phyloP scores from a whole-genome alignment of 1,140 invertebrate genomes.

The Heliconius melpomene region DNA sequence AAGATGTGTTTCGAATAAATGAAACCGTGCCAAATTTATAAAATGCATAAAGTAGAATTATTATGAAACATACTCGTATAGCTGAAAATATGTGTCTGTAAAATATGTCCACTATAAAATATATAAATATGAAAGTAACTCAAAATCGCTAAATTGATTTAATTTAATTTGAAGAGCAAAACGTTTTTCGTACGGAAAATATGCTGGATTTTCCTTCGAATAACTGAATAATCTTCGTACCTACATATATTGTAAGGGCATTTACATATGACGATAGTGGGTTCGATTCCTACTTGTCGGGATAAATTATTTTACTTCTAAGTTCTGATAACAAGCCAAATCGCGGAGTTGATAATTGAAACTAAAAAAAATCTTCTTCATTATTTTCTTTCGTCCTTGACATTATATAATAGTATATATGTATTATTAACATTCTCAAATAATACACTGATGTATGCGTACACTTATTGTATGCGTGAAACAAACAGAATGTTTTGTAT shows the following conservation, averaged over 20 bases:
- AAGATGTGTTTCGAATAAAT: not conserved
- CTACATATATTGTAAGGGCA: no score
- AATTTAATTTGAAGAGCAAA: no score
- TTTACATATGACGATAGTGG: no score
- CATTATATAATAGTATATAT: not conserved
- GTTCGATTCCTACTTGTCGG: no score
- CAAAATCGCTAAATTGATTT: not conserved
- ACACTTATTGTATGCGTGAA: conserved; percentile 21
- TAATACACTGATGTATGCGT: conserved; percentile 12
- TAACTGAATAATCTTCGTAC: no score
- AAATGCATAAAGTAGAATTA: conserved; percentile 7
- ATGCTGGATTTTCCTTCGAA: no score
- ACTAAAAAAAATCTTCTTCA: not conserved
- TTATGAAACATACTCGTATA: not conserved
- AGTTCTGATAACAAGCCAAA: not conserved
- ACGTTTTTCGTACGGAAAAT: no score
- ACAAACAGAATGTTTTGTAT: conserved; percentile 29
- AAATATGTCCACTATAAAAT: not conserved
- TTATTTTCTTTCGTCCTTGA: not conserved
- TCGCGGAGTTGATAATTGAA: not conserved
- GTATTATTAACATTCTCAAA: conserved; percentile 6
- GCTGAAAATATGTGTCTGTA: not conserved
- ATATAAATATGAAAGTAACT: not conserved
- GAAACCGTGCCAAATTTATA: conserved; percentile 7
- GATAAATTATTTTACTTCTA: not conserved